phyloP scores from a whole-genome alignment of 2,113 vertebrate species.

The Periophthalmodon schlosseri region DNA sequence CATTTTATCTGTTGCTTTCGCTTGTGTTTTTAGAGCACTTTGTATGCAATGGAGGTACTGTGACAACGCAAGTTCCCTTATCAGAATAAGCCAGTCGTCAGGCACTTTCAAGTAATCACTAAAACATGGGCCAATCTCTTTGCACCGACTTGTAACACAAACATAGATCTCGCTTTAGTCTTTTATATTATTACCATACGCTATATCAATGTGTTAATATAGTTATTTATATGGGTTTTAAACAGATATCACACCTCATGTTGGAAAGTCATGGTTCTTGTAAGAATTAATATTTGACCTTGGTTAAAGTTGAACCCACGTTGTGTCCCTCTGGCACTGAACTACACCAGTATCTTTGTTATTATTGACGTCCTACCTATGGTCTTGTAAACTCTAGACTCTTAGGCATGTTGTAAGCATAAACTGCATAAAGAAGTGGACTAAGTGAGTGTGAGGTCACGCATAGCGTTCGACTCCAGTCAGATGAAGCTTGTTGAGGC shows the following conservation, averaged over 20 bases:
- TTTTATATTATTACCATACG: too few relatives aligned
- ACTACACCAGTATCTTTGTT: neutral
- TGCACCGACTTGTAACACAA: neutral
- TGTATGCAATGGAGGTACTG: neutral
- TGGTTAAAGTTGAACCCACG: neutral
- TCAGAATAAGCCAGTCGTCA: neutral
- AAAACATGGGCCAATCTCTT: neutral
- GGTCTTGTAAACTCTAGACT: neutral
- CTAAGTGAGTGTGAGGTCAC: too few relatives aligned
- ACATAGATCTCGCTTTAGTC: neutral
- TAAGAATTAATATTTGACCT: too few relatives aligned
- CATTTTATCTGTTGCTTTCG: neutral
- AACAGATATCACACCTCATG: neutral
- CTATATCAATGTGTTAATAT: too few relatives aligned
- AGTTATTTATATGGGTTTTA: too few relatives aligned
- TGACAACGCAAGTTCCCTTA: neutral
- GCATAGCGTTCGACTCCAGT: too few relatives aligned
- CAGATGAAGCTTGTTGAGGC: too few relatives aligned
- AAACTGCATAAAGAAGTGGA: neutral
- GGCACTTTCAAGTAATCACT: neutral
- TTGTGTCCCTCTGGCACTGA: neutral
- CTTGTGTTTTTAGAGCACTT: neutral
- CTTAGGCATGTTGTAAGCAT: neutral
- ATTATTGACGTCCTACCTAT: neutral
- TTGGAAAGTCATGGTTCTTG: neutral